These are phyloP conservation scores for Lithosia quadra DNA, from an alignment of 2,888 invertebrate genomes.

Conservation along the genomic window DNA sequence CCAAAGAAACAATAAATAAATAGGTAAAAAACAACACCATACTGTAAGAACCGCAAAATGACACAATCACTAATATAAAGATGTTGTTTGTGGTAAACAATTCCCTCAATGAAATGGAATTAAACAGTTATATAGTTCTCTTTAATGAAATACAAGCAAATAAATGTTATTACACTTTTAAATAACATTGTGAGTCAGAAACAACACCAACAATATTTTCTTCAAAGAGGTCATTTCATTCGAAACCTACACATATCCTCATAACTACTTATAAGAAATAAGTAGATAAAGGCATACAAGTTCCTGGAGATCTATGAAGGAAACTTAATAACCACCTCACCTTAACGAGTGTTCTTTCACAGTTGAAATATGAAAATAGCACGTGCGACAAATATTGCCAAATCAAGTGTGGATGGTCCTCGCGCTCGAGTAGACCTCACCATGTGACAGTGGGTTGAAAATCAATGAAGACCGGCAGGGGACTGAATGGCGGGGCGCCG, in stretches of 20 bases:
- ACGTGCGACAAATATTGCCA: constrained; percentile 59
- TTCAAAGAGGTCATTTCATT: constrained; percentile 36
- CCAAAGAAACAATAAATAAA: not conserved
- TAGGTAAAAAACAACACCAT: constrained; percentile 11
- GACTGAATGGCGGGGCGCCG: constrained; percentile 80
- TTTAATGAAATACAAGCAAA: constrained; percentile 38
- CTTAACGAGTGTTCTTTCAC: constrained; percentile 21
- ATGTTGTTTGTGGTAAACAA: constrained; percentile 33
- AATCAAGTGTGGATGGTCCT: constrained; percentile 67
- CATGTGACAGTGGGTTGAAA: constrained; percentile 75
- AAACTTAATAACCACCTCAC: constrained; percentile 11
- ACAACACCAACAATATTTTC: constrained; percentile 26
- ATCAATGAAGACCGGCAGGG: constrained; percentile 76
- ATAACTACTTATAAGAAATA: not conserved
- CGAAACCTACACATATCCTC: constrained; percentile 18
- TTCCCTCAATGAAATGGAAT: constrained; percentile 33
- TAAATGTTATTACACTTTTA: constrained; percentile 8
- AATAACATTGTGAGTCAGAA: constrained; percentile 36
- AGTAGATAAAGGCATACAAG: too few relatives aligned
- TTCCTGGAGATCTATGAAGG: not conserved
- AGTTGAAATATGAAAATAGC: constrained; percentile 30
- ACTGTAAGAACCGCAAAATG: constrained; percentile 38
- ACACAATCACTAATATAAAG: constrained; percentile 33
- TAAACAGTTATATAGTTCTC: constrained; percentile 27
- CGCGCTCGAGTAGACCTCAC: constrained; percentile 65